phyloP scores from a whole-genome alignment of 92 coral and sea anemone genomes.

The Phenganax marumi region DNA sequence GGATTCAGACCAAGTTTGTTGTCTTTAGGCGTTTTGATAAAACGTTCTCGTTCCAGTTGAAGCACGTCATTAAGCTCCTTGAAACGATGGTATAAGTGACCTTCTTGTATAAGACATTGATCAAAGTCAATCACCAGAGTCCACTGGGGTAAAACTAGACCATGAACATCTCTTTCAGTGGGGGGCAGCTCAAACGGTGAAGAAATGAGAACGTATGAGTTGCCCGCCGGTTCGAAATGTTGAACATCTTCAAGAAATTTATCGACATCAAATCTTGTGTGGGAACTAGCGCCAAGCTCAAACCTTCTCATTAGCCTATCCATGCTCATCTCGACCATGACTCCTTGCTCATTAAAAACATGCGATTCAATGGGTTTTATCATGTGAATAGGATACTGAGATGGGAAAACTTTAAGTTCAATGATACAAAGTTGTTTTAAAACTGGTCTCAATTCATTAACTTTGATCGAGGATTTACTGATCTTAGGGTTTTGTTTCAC shows the following conservation, averaged over 20 bases:
- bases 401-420: conserved; percentile 53
- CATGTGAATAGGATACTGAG: conserved; percentile 72
- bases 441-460: conserved; percentile 21
- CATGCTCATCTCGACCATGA: conserved; percentile 40
- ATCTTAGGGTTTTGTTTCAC: conserved; percentile 44
- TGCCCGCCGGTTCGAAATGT: conserved; percentile 54
- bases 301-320: conserved; percentile 55
- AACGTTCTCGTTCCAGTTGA: conserved; percentile 68
- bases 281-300: conserved; percentile 1
- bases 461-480: conserved; percentile 12
- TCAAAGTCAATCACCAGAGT: conserved; percentile 70
- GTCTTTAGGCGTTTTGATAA: conserved; percentile 61
- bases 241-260: conserved; percentile 57
- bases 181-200: conserved; percentile 60
- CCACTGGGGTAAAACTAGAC: conserved; percentile 76
- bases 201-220: conserved; percentile 59
- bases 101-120: conserved; percentile 59
- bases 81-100: conserved; percentile 55
- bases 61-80: conserved; percentile 60
- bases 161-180: conserved; percentile 59
- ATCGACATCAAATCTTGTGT: conserved; percentile 45
- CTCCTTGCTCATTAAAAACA: conserved; percentile 37
- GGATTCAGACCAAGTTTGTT: conserved; percentile 66
- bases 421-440: conserved; percentile 55
- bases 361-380: conserved; percentile 55